A percentile compares a stretch with the other conserved stretches of the same genome.
phyloP scores from a whole-genome alignment of 2,113 vertebrate genomes.

The Columba janthina region DNA sequence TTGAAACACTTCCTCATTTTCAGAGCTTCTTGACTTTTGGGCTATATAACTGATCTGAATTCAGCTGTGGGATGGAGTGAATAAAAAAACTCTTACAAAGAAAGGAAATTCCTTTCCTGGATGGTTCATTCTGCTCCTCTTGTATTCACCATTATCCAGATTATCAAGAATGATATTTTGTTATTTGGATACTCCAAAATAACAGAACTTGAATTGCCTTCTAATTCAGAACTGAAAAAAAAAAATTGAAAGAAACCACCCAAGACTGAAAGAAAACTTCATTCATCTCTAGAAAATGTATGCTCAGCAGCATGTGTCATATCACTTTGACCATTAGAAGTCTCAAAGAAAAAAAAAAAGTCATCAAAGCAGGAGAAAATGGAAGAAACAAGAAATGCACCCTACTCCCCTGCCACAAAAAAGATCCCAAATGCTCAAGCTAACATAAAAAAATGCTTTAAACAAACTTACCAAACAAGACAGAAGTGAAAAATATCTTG shows the following conservation, averaged over 20 bases:
- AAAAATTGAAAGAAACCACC: neutral
- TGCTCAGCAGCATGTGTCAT: neutral
- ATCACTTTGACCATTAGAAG: constrained; percentile 30
- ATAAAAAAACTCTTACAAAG: neutral
- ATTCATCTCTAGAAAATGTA: neutral
- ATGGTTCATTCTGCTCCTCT: neutral
- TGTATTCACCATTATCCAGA: neutral
- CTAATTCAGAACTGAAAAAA: neutral
- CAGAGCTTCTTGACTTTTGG: neutral
- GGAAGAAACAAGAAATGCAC: neutral
- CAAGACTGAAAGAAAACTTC: constrained; percentile 36
- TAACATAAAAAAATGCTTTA: constrained; percentile 63
- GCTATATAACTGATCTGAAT: neutral
- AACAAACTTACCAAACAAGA: constrained; percentile 67
- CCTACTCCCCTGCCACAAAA: neutral
- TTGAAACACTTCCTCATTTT: constrained; percentile 8
- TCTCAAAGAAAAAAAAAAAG: neutral
- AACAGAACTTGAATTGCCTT: constrained; percentile 41
- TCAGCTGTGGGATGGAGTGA: neutral
- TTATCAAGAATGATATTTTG: constrained; percentile 40
- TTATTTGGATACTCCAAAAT: constrained; percentile 56
- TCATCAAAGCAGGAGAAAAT: constrained; percentile 5
- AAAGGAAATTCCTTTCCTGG: constrained; percentile 16
- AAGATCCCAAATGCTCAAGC: constrained; percentile 16
- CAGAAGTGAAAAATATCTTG: constrained; percentile 47